phyloP scores from a whole-genome alignment of 2,888 invertebrate genomes.

The Caenorhabditis parvicauda region DNA sequence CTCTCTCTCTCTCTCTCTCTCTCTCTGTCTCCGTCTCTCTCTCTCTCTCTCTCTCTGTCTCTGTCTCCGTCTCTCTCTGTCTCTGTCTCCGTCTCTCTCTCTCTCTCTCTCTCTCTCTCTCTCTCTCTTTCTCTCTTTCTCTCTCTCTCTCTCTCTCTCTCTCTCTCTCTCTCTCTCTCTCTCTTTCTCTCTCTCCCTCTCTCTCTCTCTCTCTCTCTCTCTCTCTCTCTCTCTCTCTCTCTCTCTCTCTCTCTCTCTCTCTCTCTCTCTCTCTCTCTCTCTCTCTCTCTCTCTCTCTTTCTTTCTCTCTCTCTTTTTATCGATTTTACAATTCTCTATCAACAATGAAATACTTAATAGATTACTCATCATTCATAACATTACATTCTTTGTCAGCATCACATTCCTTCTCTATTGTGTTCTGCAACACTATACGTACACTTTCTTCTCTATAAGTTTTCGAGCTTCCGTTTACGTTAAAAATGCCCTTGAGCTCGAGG shows the following conservation, averaged over 20 bases:
- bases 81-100: neutral
- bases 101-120: conserved; percentile 10
- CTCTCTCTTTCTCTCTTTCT: conserved; percentile 8
- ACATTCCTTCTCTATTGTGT: too few species aligned
- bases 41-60: neutral
- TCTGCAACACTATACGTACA: too few species aligned
- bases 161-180: conserved; percentile 2
- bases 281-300: neutral
- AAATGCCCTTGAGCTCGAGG: too few species aligned
- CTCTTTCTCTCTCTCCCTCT: neutral
- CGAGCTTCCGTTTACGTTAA: too few species aligned
- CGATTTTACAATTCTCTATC: too few species aligned
- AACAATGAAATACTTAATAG: too few species aligned
- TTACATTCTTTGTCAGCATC: too few species aligned
- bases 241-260: conserved; percentile 1
- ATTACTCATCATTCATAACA: too few species aligned
- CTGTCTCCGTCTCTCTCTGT: neutral
- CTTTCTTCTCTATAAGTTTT: too few species aligned
- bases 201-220: neutral
- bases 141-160: conserved; percentile 10
- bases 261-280: neutral
- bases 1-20: conserved; percentile 1
- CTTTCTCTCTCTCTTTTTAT: conserved; percentile 2
- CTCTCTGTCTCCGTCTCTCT: neutral
- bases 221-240: neutral